These are phyloP conservation scores for Scomberomorus guttatus DNA, from an alignment of 2,797 vertebrate species.

Conservation along the genomic window DNA sequence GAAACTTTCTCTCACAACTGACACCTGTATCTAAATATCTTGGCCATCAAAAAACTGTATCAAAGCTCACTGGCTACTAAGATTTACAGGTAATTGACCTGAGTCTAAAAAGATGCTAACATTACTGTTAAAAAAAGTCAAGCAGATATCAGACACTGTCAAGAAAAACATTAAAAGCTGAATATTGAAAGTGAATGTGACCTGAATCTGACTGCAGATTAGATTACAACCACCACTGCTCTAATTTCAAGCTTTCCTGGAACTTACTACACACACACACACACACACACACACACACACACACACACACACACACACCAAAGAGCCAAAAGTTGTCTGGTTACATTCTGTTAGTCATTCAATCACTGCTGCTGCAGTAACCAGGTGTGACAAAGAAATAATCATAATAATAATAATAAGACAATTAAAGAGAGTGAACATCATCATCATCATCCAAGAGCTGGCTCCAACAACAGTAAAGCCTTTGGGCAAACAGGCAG, in stretches of 20 bases:
- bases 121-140: not conserved
- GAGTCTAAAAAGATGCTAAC: too few species aligned
- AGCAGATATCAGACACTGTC: accelerated
- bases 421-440: not conserved
- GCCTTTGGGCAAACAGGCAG: not conserved
- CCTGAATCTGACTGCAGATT: not conserved
- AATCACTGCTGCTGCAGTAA: not conserved
- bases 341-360: not conserved
- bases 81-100: not conserved
- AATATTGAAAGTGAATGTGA: not conserved
- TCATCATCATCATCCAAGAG: not conserved
- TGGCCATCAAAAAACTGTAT: not conserved
- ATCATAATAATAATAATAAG: not conserved
- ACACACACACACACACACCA: not conserved
- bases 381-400: not conserved
- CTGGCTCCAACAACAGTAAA: not conserved
- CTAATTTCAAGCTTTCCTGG: not conserved
- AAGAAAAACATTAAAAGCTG: not conserved
- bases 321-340: not conserved
- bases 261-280: not conserved
- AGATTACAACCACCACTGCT: not conserved
- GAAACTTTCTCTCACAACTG: too few species aligned
- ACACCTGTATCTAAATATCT: too few species aligned
- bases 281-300: not conserved
- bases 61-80: not conserved